These are phyloP conservation scores for Siderastrea radians DNA, from an alignment of 92 coral and sea anemone species.

Conservation along the genomic window DNA sequence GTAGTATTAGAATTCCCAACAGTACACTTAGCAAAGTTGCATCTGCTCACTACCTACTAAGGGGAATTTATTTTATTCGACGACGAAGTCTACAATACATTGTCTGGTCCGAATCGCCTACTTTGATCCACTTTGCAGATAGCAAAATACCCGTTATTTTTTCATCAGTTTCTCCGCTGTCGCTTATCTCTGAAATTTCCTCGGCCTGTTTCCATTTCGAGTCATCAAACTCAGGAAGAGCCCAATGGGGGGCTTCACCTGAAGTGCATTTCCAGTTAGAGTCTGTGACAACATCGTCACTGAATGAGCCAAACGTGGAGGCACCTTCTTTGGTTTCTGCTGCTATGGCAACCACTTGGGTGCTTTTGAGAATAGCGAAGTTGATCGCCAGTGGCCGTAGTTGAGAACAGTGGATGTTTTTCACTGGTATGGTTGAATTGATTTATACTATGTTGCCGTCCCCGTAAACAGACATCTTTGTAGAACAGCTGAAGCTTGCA, in stretches of 20 bases:
- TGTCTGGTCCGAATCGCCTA: not conserved
- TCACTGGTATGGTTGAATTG: not conserved
- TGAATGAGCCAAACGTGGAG: conserved; percentile 12
- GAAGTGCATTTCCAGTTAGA: conserved; percentile 20
- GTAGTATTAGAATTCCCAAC: too few relatives aligned
- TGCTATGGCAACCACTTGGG: conserved; percentile 5
- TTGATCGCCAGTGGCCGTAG: not conserved
- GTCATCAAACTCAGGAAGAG: conserved; percentile 1
- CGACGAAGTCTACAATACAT: conserved; percentile 15
- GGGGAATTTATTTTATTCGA: not conserved
- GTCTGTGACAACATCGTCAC: conserved; percentile 20
- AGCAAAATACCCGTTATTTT: not conserved
- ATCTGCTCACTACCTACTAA: too few relatives aligned
- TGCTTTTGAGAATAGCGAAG: not conserved
- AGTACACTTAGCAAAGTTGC: too few relatives aligned
- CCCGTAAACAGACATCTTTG: not conserved
- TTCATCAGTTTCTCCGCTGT: not conserved
- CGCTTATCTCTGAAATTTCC: not conserved
- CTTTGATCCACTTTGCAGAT: conserved; percentile 12
- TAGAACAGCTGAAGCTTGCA: conserved; percentile 10
- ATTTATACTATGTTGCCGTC: not conserved
- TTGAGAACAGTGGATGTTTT: not conserved
- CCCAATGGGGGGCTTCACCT: not conserved
- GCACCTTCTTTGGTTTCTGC: not conserved
- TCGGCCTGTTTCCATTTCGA: not conserved